Evolutionary conservation across 2,888 invertebrate species (phyloP), one percentile per base, ranked within the genome.

Genomic region (Thecocarcelia acutangulata): DNA sequence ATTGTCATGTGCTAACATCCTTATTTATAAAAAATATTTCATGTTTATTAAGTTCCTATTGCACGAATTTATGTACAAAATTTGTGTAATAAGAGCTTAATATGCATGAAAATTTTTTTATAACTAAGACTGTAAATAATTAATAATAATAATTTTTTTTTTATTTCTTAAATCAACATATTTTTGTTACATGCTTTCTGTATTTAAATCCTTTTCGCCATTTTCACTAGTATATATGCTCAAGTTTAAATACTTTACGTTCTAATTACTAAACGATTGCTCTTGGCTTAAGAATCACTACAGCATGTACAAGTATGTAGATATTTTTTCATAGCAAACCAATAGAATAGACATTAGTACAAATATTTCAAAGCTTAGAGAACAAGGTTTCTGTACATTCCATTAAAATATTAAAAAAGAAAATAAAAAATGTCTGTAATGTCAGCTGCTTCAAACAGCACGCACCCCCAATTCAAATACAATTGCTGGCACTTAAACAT

Each of bases 241-340:
- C 59, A 52, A 61, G 61, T 52, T 72, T 50, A 52, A 48, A 44
- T 44, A 21, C 17, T 72, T 61, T 72, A 50, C 52, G 8, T 44
- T 52, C 40, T 42, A 59, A 24, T 42, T 72, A 15, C 46, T 52
- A 11, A 12, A 59, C 59, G 50, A 42, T 6, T 48, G 44, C 44
- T 52, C 54, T 73, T 73, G 63, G 13, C 33, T 73, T 59, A 12
- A 44, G 52, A 40, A 24, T 17, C 33, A 63, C 17, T 44, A 9
- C 33, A 33, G 9, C 5, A 33, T 19, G 0, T 15, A 48, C 13
- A 13, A 6, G 17, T 12, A 40, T 1, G 17, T 17, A 17, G n/a
- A n/a, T 46, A 3, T 19, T 33, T 46, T 17, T 28, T 15, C 15
- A 40, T 19, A n/a, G 17, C 28, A 46, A 12, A 19, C n/a, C 12